Evolutionary conservation across 2,888 invertebrate species (phyloP), one percentile per base, ranked within the genome.

Genomic region (Muschampia plurimacula): DNA sequence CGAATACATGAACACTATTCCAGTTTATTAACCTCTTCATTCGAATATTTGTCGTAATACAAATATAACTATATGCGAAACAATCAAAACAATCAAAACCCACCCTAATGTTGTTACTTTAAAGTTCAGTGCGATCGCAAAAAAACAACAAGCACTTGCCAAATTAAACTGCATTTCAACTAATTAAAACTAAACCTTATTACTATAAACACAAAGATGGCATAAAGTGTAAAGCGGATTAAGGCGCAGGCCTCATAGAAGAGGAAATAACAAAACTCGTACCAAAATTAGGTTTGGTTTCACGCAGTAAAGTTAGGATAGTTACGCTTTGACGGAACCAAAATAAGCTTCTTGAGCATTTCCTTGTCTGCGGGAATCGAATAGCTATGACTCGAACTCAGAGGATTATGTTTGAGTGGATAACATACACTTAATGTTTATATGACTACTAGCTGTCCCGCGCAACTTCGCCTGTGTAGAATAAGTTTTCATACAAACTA

Each of bases 261-360:
- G 62, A 75, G 78, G 80, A 80, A 78, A 80, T 77, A 74, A 76
- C 75, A 73, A 78, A 79, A 78, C 78, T 77, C 76, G 77, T 76
- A 76, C 76, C 76, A 76, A 77, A 80, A 80, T 80, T 80, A 78
- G 77, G 77, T 81, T 80, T 78, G 77, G 77, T 78, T 77, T 76
- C 77, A 75, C 28, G 62, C 52, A 69, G 59, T 57, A 28, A 69
- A 70, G 62, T 70, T 67, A 49, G 64, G 74, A 74, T 73, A 74
- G 72, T 75, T 74, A 39, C 74, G 74, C 72, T 75, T 75, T 75
- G 74, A 75, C 55, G 67, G 74, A 32, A 28, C 55, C 72, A 70
- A 74, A 74, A 74, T 74, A 76, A 71, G 68, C 55, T 68, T 52
- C 68, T 74, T 68, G 52, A 65, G 67, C 66, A 49, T 69, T 75